Conservation (phyloP, 2,888 invertebrate species). For the Drosophila koepferae region DNA sequence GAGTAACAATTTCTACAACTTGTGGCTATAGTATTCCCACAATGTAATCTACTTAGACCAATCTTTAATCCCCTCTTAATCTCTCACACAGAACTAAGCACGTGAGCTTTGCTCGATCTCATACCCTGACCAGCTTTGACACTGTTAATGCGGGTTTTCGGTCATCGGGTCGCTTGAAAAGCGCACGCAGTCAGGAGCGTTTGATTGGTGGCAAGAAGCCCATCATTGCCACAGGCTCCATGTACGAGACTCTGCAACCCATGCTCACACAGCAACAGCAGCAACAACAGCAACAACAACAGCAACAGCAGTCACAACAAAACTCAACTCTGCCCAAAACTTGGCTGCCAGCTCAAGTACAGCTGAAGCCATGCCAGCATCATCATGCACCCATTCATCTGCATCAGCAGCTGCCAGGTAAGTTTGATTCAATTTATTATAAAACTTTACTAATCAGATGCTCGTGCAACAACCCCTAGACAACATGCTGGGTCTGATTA, state of each 20-base stretch:
- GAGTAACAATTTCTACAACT: background rate
- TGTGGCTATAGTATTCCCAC: too few species aligned
- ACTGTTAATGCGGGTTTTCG: slow-evolving; percentile 86
- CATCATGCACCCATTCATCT: slow-evolving; percentile 81
- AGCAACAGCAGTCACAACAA: slow-evolving; percentile 48
- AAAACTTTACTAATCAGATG: background rate
- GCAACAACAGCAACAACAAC: slow-evolving; percentile 54
- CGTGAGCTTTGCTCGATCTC: slow-evolving; percentile 95
- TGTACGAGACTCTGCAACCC: slow-evolving; percentile 77
- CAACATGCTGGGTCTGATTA: slow-evolving; percentile 67
- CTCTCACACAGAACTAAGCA: slow-evolving; percentile 90
- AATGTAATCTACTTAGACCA: background rate
- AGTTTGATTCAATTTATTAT: background rate
- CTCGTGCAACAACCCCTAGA: slow-evolving; percentile 16
- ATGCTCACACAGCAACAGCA: slow-evolving; percentile 54
- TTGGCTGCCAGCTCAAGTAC: slow-evolving; percentile 66
- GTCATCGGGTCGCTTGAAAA: slow-evolving; percentile 85
- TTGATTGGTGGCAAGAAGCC: slow-evolving; percentile 91
- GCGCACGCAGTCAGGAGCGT: slow-evolving; percentile 88
- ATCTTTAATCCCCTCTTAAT: background rate
- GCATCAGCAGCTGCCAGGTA: slow-evolving; percentile 73
- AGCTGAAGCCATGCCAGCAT: slow-evolving; percentile 76
- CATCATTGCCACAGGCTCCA: slow-evolving; percentile 82
- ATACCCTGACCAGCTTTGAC: slow-evolving; percentile 94
- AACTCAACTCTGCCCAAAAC: slow-evolving; percentile 66